Conservation (phyloP, 2,113 vertebrate genomes). For the Siniperca chuatsi region DNA sequence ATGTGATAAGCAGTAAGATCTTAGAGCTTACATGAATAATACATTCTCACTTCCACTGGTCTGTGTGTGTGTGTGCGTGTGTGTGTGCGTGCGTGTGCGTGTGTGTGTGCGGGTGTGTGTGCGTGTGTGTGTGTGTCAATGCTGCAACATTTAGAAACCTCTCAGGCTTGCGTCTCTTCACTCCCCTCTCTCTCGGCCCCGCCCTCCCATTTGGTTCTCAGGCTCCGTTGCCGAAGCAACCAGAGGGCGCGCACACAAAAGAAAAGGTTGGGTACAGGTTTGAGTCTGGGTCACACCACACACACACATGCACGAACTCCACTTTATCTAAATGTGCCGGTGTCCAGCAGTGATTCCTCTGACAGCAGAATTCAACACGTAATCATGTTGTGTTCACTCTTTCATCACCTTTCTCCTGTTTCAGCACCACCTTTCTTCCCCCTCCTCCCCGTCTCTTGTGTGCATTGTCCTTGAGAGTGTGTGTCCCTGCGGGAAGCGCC, state of each 20-base stretch:
- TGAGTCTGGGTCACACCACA: slow-evolving; percentile 47
- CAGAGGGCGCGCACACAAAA: slow-evolving; percentile 43
- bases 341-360: slow-evolving; percentile 22
- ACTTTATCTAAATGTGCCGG: slow-evolving; percentile 8
- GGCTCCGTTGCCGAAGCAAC: slow-evolving; percentile 69
- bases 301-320: not conserved
- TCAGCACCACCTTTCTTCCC: slow-evolving; percentile 14
- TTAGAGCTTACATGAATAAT: not conserved
- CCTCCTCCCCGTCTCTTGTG: slow-evolving; percentile 2
- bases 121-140: slow-evolving; percentile 26
- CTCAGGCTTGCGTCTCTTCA: slow-evolving; percentile 22
- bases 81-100: slow-evolving; percentile 5
- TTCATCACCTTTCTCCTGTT: slow-evolving; percentile 32
- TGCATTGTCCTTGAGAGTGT: slow-evolving; percentile 69
- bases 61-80: not conserved
- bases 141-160: slow-evolving; percentile 28
- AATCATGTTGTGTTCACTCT: slow-evolving; percentile 11
- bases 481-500: slow-evolving; percentile 57
- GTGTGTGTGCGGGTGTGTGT: not conserved
- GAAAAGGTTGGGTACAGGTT: slow-evolving; percentile 46
- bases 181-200: slow-evolving; percentile 27
- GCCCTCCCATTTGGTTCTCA: slow-evolving; percentile 59
- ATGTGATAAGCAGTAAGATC: not conserved
- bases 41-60: not conserved
- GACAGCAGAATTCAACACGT: not conserved